phyloP scores from a whole-genome alignment of 2,888 invertebrate species.

The Elegia similella region DNA sequence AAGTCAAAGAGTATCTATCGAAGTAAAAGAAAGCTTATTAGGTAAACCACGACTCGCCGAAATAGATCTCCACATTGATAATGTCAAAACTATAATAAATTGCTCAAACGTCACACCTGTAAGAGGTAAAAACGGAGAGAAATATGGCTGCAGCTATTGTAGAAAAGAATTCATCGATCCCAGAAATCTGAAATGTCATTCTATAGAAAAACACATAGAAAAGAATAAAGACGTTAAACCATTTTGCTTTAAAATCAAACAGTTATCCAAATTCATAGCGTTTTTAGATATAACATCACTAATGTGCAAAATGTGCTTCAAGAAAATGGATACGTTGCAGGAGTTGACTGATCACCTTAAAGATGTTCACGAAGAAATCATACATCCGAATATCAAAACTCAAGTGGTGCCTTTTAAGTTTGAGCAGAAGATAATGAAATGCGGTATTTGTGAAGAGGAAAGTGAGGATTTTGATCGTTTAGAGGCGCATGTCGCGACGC shows the following conservation, averaged over 20 bases:
- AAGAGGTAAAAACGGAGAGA: slow-evolving; percentile 42
- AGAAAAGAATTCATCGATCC: slow-evolving; percentile 50
- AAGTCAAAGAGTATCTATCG: slow-evolving; percentile 16
- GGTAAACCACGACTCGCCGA: slow-evolving; percentile 39
- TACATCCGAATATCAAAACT: slow-evolving; percentile 57
- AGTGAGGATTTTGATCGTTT: slow-evolving; percentile 43
- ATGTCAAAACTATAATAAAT: slow-evolving; percentile 48
- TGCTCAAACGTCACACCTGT: slow-evolving; percentile 61
- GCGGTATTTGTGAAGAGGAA: slow-evolving; percentile 38
- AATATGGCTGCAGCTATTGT: slow-evolving; percentile 61
- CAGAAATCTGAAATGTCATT: slow-evolving; percentile 50
- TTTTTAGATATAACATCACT: slow-evolving; percentile 57
- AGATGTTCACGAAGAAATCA: slow-evolving; percentile 42
- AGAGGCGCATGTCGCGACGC: slow-evolving; percentile 59
- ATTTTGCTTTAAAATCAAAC: slow-evolving; percentile 46
- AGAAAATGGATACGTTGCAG: slow-evolving; percentile 39
- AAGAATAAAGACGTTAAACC: slow-evolving; percentile 41
- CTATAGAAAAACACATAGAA: slow-evolving; percentile 36
- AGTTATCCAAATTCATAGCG: slow-evolving; percentile 49
- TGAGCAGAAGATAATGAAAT: slow-evolving; percentile 33
- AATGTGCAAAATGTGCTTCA: slow-evolving; percentile 48
- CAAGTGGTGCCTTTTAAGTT: slow-evolving; percentile 54
- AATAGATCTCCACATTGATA: slow-evolving; percentile 58
- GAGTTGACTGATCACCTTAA: slow-evolving; percentile 53
- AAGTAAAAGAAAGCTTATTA: slow-evolving; percentile 22